A percentile compares a stretch with the other conserved stretches of the same genome.
These are phyloP conservation scores for Lytechinus variegatus DNA, from an alignment of 35 echinoderm and acorn worm genomes.

Conservation along the genomic window DNA sequence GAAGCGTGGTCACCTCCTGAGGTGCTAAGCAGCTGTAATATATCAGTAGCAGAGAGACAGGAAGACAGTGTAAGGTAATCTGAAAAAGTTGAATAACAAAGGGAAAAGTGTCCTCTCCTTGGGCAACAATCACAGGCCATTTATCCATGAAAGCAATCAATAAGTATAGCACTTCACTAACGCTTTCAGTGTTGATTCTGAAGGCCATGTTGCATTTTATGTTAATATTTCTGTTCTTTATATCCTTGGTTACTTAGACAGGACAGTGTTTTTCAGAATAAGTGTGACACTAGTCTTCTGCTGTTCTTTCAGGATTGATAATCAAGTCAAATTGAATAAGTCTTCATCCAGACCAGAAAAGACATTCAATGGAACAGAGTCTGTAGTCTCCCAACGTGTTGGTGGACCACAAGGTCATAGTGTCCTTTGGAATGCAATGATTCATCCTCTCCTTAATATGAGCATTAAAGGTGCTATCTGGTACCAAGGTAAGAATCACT, in stretches of 20 bases:
- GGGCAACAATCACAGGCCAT: no score
- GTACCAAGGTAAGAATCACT: constrained; percentile 82
- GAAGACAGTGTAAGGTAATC: neutral
- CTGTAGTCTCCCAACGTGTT: neutral
- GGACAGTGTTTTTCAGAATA: no score
- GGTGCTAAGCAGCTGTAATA: constrained; percentile 56
- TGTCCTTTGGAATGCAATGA: constrained; percentile 94
- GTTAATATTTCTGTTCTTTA: no score
- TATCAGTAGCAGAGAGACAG: neutral
- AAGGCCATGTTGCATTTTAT: no score
- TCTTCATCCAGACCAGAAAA: neutral
- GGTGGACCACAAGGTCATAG: constrained; percentile 52
- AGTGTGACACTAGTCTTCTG: no score
- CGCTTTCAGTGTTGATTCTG: no score
- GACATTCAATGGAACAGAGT: neutral
- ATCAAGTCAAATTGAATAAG: neutral
- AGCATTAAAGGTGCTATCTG: constrained; percentile 92
- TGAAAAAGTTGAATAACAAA: neutral
- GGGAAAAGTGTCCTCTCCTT: no score
- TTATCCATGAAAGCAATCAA: no score
- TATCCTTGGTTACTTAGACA: no score
- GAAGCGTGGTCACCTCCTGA: constrained; percentile 87
- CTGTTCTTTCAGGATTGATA: neutral
- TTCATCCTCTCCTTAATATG: constrained; percentile 91
- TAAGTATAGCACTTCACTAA: no score